phyloP scores from a whole-genome alignment of 1,140 invertebrate species.

The Calephelis nemesis region DNA sequence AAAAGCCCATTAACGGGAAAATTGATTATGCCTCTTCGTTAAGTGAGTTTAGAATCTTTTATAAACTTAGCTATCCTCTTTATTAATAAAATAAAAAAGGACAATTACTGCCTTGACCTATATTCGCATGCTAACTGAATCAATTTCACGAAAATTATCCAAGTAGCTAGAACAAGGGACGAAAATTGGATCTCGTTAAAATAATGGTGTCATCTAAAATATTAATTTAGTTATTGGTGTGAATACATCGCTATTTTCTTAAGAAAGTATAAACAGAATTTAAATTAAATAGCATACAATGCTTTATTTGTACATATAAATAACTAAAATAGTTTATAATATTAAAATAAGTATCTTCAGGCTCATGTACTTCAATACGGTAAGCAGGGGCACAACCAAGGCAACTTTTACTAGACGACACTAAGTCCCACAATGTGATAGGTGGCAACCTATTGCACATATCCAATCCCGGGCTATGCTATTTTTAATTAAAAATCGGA shows the following conservation, averaged over 20 bases:
- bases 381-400: too few relatives aligned
- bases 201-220: conserved; percentile 57
- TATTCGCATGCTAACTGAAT: conserved; percentile 16
- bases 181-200: conserved; percentile 41
- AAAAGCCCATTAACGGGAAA: too few relatives aligned
- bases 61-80: not conserved
- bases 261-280: conserved; percentile 63
- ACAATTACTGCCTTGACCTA: conserved; percentile 12
- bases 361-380: too few relatives aligned
- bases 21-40: not conserved
- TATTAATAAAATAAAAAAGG: not conserved
- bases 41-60: not conserved
- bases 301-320: too few relatives aligned
- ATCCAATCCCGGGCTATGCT: too few relatives aligned
- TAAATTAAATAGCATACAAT: conserved; percentile 62
- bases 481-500: too few relatives aligned
- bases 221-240: conserved; percentile 59
- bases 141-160: conserved; percentile 20
- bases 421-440: too few relatives aligned
- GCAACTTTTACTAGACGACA: too few relatives aligned
- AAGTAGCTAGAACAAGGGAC: conserved; percentile 26
- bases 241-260: conserved; percentile 59
- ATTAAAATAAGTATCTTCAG: too few relatives aligned
- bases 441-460: too few relatives aligned
- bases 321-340: too few relatives aligned